Conservation (phyloP, 2,113 vertebrate species). For the Lepus europaeus region DNA sequence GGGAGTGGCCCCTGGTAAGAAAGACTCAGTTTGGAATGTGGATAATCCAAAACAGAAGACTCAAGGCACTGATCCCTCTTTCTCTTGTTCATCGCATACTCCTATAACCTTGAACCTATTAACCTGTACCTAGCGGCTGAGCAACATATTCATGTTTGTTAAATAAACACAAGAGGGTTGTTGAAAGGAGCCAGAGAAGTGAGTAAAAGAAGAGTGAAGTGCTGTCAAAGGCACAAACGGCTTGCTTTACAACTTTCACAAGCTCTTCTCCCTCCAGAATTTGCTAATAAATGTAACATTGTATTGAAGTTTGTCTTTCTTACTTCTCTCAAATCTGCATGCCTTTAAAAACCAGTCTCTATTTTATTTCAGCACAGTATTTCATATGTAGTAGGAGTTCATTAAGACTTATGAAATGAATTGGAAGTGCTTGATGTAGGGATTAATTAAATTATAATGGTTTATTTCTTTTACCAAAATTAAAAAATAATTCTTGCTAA, state of each 20-base stretch:
- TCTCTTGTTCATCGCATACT: background rate
- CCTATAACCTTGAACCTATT: background rate
- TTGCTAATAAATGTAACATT: background rate
- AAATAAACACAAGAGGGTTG: background rate
- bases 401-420: background rate
- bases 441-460: background rate
- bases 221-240: background rate
- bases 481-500: background rate
- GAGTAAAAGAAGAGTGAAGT: background rate
- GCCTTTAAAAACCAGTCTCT: background rate
- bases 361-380: background rate
- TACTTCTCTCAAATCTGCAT: background rate
- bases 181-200: background rate
- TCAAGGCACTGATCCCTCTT: background rate
- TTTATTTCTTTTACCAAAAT: background rate
- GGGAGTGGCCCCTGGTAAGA: background rate
- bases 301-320: background rate
- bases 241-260: background rate
- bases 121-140: background rate
- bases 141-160: background rate
- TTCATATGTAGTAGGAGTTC: background rate
- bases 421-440: background rate
- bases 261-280: background rate
- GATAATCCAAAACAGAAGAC: conserved; percentile 19
- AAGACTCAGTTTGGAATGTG: background rate